Evolutionary conservation across 2,888 invertebrate species (phyloP).

Genomic region (Dolichopus griseipennis): DNA sequence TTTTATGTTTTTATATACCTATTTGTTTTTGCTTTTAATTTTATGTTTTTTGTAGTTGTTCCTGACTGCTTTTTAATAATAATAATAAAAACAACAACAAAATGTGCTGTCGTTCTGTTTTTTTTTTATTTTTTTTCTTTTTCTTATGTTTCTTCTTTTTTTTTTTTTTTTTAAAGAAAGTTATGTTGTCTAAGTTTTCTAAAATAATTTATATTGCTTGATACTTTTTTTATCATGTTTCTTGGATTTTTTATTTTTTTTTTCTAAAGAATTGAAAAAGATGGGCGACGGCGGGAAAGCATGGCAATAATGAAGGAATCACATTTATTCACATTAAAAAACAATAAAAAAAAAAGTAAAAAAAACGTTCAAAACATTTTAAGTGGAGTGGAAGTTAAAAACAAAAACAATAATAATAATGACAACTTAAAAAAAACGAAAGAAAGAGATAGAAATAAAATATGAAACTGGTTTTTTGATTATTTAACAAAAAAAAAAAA

Average conservation of each 20-base stretch:
- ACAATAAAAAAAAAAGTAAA: background rate
- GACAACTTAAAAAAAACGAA: too few relatives aligned
- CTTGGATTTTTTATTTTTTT: too few relatives aligned
- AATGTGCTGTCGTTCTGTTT: background rate
- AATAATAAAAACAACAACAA: too few relatives aligned
- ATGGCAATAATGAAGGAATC: background rate
- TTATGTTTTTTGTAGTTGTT: background rate
- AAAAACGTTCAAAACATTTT: background rate
- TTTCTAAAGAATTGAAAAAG: too few relatives aligned
- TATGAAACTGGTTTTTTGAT: background rate
- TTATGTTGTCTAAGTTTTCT: slow-evolving; percentile 1
- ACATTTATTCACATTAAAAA: background rate
- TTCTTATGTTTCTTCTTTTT: background rate
- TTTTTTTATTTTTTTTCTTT: background rate
- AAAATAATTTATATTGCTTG: background rate
- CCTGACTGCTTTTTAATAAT: background rate
- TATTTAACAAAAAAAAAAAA: background rate
- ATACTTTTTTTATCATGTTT: background rate
- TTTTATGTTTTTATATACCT: too few relatives aligned
- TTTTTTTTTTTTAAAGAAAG: background rate
- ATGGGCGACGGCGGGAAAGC: background rate
- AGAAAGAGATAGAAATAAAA: too few relatives aligned
- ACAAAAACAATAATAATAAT: too few relatives aligned
- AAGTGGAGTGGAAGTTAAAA: too few relatives aligned
- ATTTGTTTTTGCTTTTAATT: background rate